Base-by-base conservation (phyloP, 2,113 vertebrate genomes). In the Stigmatopora nigra region DNA sequence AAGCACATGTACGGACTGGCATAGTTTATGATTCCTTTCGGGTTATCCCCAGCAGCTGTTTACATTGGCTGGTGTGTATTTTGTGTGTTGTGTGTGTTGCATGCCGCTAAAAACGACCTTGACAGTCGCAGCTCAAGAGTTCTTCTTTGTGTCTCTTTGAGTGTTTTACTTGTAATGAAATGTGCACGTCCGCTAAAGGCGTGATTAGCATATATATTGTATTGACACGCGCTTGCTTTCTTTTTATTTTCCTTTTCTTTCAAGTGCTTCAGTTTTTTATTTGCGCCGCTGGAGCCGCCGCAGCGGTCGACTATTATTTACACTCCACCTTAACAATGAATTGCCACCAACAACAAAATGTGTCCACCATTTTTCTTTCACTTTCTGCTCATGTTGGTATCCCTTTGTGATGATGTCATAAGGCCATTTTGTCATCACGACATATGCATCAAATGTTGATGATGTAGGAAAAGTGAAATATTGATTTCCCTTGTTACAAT, bases 181-280 rank as follows among this genome's bases (percentile, higher is more conserved):
- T 83, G 86, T 79, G 73, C 75, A 78, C 76, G 79, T 69, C 70
- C 62, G 82, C 84, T 81, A 87, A 87, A 83, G 80, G 79, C 71
- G 70, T 72, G 81, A 86, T 87, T 88, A 89, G 78, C 82, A 88
- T 88, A 83, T 86, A 88, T 86, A 84, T 82, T 88, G 82, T 86
- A 78, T 82, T 86, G 80, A 86, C 80, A 87, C 78, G 82, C 53
- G 77, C 67, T 57, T 72, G 57, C 16, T 64, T 49, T 48, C 52
- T 64, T 55, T 55, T 64, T 17, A 22, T 4, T 36, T 35, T 44
- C 38, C 4, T 17, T 63, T 57, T 22, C 78, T 86, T 80, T 84
- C 79, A 83, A 80, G 79, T 86, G 67, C 17, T 41, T 64, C 64
- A 44, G 41, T 65, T 80, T 77, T 83, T 83, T 82, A 80, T 82